phyloP scores from a whole-genome alignment of 1,140 invertebrate species.

The Cepaea nemoralis region DNA sequence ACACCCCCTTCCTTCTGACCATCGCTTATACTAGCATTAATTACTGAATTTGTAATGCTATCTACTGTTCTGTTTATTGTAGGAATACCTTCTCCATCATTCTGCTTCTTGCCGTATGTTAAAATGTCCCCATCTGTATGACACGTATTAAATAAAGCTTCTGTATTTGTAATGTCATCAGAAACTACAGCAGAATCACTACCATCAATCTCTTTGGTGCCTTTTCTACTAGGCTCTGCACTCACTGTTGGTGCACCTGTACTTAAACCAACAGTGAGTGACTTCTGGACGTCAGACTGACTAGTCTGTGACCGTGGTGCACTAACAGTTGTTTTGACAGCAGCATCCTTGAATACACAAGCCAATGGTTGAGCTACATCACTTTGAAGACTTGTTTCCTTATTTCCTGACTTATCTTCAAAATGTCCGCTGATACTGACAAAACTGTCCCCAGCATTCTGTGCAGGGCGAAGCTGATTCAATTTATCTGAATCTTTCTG shows the following conservation, averaged over 20 bases:
- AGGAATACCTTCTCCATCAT: background rate
- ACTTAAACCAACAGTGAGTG: background rate
- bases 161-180: background rate
- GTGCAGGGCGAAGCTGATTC: background rate
- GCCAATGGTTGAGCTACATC: background rate
- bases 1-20: background rate
- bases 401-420: background rate
- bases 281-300: background rate
- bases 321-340: background rate
- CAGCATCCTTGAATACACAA: background rate
- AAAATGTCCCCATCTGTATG: background rate
- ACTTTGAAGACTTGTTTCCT: background rate
- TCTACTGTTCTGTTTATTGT: background rate
- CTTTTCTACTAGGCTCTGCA: background rate
- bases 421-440: too few relatives aligned
- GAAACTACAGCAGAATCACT: background rate
- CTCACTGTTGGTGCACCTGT: background rate
- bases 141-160: background rate
- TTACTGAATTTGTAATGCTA: background rate
- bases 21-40: background rate
- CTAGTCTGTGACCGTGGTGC: background rate
- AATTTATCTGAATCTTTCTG: background rate
- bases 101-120: background rate
- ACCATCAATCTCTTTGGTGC: background rate
- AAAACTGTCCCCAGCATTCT: background rate